These are phyloP conservation scores for Azemiops feae DNA, from an alignment of 2,113 vertebrate species.

Conservation along the genomic window DNA sequence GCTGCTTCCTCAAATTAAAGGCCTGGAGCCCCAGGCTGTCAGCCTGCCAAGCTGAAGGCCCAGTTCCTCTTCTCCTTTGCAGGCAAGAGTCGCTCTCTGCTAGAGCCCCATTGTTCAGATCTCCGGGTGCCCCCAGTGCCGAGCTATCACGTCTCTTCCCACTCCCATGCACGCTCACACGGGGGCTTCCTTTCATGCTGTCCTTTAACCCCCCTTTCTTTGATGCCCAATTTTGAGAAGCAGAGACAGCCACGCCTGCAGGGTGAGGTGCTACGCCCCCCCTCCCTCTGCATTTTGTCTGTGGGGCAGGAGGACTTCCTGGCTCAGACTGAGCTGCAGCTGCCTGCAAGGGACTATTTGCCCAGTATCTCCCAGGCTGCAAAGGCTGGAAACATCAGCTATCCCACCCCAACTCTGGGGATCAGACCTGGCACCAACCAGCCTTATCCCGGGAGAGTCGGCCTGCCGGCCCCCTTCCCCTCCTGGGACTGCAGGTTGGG, in stretches of 20 bases:
- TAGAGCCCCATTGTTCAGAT: not conserved
- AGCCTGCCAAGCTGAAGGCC: conserved; percentile 27
- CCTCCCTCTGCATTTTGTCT: not conserved
- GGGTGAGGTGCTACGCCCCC: not conserved
- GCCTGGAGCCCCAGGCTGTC: conserved; percentile 40
- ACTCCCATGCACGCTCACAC: not conserved
- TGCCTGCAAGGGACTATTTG: not conserved
- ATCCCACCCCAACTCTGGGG: not conserved
- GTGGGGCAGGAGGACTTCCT: not conserved
- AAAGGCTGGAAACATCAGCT: not conserved
- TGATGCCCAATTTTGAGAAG: not conserved
- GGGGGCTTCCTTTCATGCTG: not conserved
- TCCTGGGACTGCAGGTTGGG: not conserved
- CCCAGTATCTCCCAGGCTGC: not conserved
- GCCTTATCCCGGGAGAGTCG: not conserved
- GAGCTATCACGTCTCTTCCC: not conserved
- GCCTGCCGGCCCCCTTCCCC: not conserved
- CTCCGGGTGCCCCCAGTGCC: not conserved
- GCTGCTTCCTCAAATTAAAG: conserved; percentile 53
- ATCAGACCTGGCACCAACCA: not conserved
- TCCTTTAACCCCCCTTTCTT: not conserved
- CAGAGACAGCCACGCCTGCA: not conserved
- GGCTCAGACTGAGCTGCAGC: not conserved
- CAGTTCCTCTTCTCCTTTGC: conserved; percentile 48
- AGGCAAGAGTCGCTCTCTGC: not conserved